These are phyloP conservation scores for Takifugu rubripes DNA, from an alignment of 2,797 vertebrate genomes.

Conservation along the genomic window DNA sequence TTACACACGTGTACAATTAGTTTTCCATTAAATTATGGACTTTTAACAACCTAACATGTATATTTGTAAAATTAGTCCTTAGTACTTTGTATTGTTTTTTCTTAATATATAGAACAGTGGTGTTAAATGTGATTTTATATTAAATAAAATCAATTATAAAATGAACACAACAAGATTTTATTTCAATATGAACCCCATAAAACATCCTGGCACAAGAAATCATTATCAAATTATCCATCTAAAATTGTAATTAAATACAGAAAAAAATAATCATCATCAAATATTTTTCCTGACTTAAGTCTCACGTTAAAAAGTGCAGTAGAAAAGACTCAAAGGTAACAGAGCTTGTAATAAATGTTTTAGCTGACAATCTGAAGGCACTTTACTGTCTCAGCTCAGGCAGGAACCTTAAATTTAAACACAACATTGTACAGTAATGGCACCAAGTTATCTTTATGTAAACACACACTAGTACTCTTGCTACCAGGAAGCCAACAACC, in stretches of 20 bases:
- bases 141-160: not conserved
- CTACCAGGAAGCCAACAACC: slow-evolving; percentile 10
- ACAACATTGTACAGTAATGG: slow-evolving; percentile 19
- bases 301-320: slow-evolving; percentile 34
- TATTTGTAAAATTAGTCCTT: no score
- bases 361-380: slow-evolving; percentile 37
- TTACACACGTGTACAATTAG: slow-evolving; percentile 3
- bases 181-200: slow-evolving; percentile 19
- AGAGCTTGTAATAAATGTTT: slow-evolving; percentile 5
- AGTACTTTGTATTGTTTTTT: not conserved
- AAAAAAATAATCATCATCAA: not conserved
- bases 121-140: not conserved
- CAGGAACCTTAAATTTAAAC: slow-evolving; percentile 2
- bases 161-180: slow-evolving; percentile 5
- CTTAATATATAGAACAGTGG: not conserved
- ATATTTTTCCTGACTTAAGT: slow-evolving; percentile 5
- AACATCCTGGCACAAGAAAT: not conserved
- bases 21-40: no score
- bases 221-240: not conserved
- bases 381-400: slow-evolving; percentile 16
- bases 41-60: no score
- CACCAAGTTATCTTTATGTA: slow-evolving; percentile 24
- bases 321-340: slow-evolving; percentile 2
- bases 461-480: slow-evolving; percentile 28
- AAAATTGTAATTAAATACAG: not conserved